Base-by-base conservation (phyloP, 2,113 vertebrate species). In the Ibidorhyncha struthersii region DNA sequence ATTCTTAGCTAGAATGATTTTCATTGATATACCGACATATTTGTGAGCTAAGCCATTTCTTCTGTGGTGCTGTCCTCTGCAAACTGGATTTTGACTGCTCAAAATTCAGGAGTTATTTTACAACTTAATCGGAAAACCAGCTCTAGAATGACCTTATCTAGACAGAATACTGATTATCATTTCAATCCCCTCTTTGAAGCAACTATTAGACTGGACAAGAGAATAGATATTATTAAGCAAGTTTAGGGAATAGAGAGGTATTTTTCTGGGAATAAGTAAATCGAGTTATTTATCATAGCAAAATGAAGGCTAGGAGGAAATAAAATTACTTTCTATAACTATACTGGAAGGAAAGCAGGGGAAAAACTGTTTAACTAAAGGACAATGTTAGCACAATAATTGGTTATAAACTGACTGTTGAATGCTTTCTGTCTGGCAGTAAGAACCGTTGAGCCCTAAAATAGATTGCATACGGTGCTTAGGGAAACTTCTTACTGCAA, bases 401-500 rank as follows among this genome's bases (percentile, higher is more conserved):
- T 86, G 72, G 32, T 92, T 95, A 84, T 91, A 91, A 92, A 89
- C 72, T 84, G 72, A 50, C 50, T 89, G 34, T 59, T 91, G 83
- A 84, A 95, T 93, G 47, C 22, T 95, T 86, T 94, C 80, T 91
- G 7, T 58, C 83, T 74, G 41, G 17, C 15, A 43, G 65, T 67
- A 62, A 81, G 86, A 90, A 77, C n/a, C 0, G 2, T 65, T 61
- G 41, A 93, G 71, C 27, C 19, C 41, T 77, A 70, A 90, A 93
- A 86, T 32, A 92, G 59, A 77, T 93, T 92, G 67, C 45, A 47
- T 34, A 79, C 0, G 3, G 36, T 72, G 58, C 36, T 92, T 53
- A 89, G 72, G 89, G 72, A 89, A 90, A 83, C 3, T 80, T 93
- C 66, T 82, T 69, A 29, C 34, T 41, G 23, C 36, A 92, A 65